Base-by-base conservation (phyloP, 1,140 invertebrate genomes). In the Lepidurus apus region DNA sequence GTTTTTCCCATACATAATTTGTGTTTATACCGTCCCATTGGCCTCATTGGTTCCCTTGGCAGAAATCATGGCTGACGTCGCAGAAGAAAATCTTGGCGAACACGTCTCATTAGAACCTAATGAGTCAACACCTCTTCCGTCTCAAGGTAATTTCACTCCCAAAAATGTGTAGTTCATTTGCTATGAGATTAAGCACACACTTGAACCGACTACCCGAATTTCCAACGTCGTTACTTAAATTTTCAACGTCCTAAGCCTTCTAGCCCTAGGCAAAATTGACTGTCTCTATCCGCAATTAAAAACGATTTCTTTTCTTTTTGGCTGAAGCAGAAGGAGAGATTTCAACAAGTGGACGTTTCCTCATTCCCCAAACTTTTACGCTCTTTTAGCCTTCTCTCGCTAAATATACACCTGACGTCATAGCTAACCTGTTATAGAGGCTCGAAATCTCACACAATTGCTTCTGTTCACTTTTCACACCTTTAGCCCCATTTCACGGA, bases 321-420 rank as follows among this genome's bases (percentile, higher is more conserved):
- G 53, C 53, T 21, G 53, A 65, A 65, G 13, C 53, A 9, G 3
- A 34, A 3, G 34, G 34, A 34, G 34, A 34, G 53, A 65, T 65
- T 65, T 65, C 53, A 65, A 65, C 53, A 65, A 65, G 53, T 65
- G 53, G 53, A 65, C 53, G 21, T 65, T 65, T 65, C 53, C 53
- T 65, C 53, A 65, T 65, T 65, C 53, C 13, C 53, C 21, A 17
- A 13, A 65, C 6, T 65, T 65, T 65, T 65, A 17, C 53, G 17
- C 13, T 65, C 13, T 65, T 65, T 65, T 65, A 65, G 17, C 53
- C 53, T 65, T 65, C 53, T 65, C 53, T 65, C 53, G 53, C 53
- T 65, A 65, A 65, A 65, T 65, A 65, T 65, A 65, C 53, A 65
- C 53, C 53, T 65, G 53, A 65, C 53, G 53, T 65, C 53, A 65